Evolutionary conservation across 2,797 vertebrate species (phyloP), one percentile per base, ranked within the genome.

Genomic region (Argyrosomus regius): DNA sequence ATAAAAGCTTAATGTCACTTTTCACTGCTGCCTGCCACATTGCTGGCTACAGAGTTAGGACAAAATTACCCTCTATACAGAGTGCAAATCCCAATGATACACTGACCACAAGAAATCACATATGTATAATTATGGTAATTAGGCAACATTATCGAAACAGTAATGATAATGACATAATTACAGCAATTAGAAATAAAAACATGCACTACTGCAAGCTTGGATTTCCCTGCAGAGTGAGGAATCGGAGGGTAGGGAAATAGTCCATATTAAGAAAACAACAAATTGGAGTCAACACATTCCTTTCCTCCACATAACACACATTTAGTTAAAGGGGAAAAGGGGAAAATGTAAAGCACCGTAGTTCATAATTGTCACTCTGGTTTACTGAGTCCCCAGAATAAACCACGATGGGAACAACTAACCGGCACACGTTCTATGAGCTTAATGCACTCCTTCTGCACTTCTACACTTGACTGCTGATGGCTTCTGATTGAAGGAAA

Each of bases 141-240:
- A 90, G 64, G 72, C 71, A 87, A 86, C 84, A 90, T 89, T 85
- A 80, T 78, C 17, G 18, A 87, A 89, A 85, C 72, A 58, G 64
- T 86, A 77, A 88, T 85, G 75, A 89, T 91, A 93, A 94, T 92
- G 82, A 88, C 75, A 87, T 84, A 92, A 95, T 94, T 90, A 91
- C 49, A 77, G 83, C 82, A 89, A 92, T 93, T 93, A 84, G 58
- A 84, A 67, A 81, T 43, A 68, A 73, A 69, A 75, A 67, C 62
- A 66, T 81, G 81, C 17, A 77, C 58, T 75, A 88, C 63, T 80
- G 82, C 59, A 77, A 77, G 86, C 87, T 82, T 75, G 28, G 49
- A 78, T 83, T 92, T 91, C 62, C 84, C 88, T 58, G 60, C 72
- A 73, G 87, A 84, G 68, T 22, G 57, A 62, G 52, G 56, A 90